Percentiles rank a stretch among this genome's conserved stretches.
Evolutionary conservation across 2,113 vertebrate species (phyloP).

Genomic region (Monopterus albus): DNA sequence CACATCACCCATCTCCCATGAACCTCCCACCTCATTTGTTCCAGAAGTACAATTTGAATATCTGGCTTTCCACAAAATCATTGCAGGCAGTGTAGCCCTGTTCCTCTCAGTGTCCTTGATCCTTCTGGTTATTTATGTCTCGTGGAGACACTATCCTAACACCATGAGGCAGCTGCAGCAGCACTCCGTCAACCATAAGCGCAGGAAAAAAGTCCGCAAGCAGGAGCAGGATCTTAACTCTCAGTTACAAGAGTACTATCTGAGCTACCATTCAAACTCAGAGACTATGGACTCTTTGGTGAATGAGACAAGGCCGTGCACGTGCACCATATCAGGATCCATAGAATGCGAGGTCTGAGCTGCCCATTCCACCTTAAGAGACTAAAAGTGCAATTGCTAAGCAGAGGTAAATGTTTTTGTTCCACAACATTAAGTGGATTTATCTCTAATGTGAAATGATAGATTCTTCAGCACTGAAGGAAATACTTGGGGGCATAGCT

Average conservation of each 20-base stretch:
- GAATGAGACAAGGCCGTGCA: slow-evolving; percentile 93
- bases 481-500: slow-evolving; percentile 41
- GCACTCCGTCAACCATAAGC: slow-evolving; percentile 92
- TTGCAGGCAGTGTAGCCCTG: slow-evolving; percentile 95
- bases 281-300: slow-evolving; percentile 95
- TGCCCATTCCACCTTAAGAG: slow-evolving; percentile 80
- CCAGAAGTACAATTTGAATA: slow-evolving; percentile 92
- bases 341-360: slow-evolving; percentile 98
- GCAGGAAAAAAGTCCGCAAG: slow-evolving; percentile 91
- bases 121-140: slow-evolving; percentile 95
- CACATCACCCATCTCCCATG: slow-evolving; percentile 22
- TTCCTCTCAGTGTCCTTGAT: slow-evolving; percentile 96
- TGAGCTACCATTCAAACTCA: slow-evolving; percentile 96
- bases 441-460: slow-evolving; percentile 57
- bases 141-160: slow-evolving; percentile 95
- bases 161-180: slow-evolving; percentile 96
- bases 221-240: slow-evolving; percentile 93
- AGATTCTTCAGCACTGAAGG: slow-evolving; percentile 49
- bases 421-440: slow-evolving; percentile 46
- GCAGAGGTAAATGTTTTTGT: slow-evolving; percentile 88
- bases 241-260: slow-evolving; percentile 97
- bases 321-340: slow-evolving; percentile 96
- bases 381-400: slow-evolving; percentile 64
- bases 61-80: slow-evolving; percentile 96
- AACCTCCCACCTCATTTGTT: slow-evolving; percentile 74